phyloP scores from a whole-genome alignment of 1,140 invertebrate genomes.

The Rhopalosiphum padi region DNA sequence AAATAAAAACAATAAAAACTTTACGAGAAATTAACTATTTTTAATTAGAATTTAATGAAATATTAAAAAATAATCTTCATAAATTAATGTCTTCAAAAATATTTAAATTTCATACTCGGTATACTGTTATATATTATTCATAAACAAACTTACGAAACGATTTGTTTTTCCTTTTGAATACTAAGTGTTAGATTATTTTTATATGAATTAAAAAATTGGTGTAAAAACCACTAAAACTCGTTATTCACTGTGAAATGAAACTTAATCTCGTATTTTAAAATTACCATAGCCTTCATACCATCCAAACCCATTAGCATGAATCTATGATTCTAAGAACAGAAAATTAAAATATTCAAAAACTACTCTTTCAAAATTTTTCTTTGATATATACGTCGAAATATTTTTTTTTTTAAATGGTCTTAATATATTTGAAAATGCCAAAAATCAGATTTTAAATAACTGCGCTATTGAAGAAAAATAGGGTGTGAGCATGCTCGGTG shows the following conservation, averaged over 20 bases:
- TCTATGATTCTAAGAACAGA: too few species aligned
- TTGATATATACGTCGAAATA: too few species aligned
- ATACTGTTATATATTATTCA: background rate
- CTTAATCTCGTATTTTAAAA: too few species aligned
- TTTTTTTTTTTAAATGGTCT: too few species aligned
- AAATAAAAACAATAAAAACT: conserved; percentile 4
- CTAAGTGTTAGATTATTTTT: background rate
- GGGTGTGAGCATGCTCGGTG: too few species aligned
- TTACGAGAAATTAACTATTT: background rate
- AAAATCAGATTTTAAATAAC: too few species aligned
- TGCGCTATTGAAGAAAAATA: too few species aligned
- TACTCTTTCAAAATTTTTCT: too few species aligned
- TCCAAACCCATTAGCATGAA: too few species aligned
- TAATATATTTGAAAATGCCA: too few species aligned
- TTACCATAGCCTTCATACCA: too few species aligned
- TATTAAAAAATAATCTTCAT: conserved; percentile 12
- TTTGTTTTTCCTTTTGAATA: background rate
- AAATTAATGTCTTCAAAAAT: background rate
- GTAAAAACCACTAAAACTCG: background rate
- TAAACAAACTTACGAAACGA: background rate
- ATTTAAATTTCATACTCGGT: background rate
- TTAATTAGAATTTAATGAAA: background rate
- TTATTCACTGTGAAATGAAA: background rate
- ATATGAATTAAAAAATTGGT: background rate
- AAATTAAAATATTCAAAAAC: too few species aligned